Evolutionary conservation across 2,113 vertebrate species (phyloP).

Genomic region (Pyrgilauda ruficollis): DNA sequence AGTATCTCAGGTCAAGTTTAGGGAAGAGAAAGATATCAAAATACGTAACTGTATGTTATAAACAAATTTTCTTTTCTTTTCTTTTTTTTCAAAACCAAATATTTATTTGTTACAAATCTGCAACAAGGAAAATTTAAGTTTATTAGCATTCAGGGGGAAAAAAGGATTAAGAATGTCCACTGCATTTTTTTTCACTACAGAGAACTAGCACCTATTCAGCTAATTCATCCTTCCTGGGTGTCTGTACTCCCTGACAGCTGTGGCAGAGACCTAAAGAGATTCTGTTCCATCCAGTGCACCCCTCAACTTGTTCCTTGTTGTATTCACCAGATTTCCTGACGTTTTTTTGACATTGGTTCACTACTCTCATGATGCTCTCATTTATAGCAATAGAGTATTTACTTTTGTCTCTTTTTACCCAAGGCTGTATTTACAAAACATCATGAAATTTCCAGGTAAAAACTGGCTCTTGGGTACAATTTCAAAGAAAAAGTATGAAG

Average conservation of each 20-base stretch:
- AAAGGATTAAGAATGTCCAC: background rate
- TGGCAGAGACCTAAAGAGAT: background rate
- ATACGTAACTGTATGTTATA: background rate
- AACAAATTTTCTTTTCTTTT: background rate
- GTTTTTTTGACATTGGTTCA: background rate
- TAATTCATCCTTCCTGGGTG: background rate
- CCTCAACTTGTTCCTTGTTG: background rate
- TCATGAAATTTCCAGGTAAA: background rate
- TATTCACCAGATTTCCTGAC: background rate
- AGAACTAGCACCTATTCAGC: background rate
- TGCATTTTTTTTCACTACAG: background rate
- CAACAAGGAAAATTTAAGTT: background rate
- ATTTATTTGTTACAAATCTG: background rate
- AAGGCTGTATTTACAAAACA: background rate
- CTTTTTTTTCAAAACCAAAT: background rate
- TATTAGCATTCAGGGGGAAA: background rate
- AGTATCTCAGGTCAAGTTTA: background rate
- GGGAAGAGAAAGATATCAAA: background rate
- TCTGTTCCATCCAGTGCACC: background rate
- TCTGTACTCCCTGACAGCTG: background rate
- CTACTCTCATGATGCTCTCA: background rate
- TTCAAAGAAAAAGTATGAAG: background rate
- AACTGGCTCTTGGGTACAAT: background rate
- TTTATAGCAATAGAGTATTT: background rate
- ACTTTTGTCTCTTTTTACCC: background rate